Conservation (phyloP, 2,113 vertebrate species). For the Phylloscopus trochiloides region DNA sequence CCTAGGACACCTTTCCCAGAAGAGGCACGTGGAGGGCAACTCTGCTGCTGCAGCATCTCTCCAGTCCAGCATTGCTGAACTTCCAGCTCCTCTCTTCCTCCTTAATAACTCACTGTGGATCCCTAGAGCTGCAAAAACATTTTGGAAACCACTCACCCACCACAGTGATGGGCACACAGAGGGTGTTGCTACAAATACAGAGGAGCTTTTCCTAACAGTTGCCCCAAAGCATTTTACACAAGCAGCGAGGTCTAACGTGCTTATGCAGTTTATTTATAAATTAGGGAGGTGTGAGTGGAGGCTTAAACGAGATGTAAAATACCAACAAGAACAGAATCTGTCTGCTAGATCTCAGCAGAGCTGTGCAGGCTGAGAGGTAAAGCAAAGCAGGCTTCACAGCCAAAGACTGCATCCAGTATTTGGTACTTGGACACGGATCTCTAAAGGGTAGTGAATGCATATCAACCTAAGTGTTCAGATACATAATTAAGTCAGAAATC, state of each 20-base stretch:
- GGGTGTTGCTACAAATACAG: not conserved
- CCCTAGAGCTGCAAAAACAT: not conserved
- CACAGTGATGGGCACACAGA: not conserved
- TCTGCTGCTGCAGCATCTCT: not conserved
- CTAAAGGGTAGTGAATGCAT: not conserved
- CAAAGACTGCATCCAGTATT: not conserved
- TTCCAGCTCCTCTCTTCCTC: not conserved
- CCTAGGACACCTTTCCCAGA: not conserved
- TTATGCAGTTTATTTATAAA: not conserved
- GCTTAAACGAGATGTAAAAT: not conserved
- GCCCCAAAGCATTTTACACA: not conserved
- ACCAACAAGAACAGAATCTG: not conserved
- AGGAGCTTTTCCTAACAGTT: not conserved
- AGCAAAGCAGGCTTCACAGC: not conserved
- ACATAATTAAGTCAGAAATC: slow-evolving; percentile 7
- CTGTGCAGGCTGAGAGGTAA: not conserved
- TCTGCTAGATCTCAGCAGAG: not conserved
- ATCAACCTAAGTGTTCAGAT: not conserved
- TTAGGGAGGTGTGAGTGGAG: not conserved
- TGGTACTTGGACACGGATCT: not conserved
- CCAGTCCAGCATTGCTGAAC: not conserved
- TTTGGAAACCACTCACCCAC: not conserved
- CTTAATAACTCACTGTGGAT: not conserved
- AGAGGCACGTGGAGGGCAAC: rapidly evolving
- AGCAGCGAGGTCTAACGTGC: not conserved